Evolutionary conservation across 2,113 vertebrate genomes (phyloP), one percentile per base, ranked within the genome.

Genomic region (Erythrocercus mccallii): DNA sequence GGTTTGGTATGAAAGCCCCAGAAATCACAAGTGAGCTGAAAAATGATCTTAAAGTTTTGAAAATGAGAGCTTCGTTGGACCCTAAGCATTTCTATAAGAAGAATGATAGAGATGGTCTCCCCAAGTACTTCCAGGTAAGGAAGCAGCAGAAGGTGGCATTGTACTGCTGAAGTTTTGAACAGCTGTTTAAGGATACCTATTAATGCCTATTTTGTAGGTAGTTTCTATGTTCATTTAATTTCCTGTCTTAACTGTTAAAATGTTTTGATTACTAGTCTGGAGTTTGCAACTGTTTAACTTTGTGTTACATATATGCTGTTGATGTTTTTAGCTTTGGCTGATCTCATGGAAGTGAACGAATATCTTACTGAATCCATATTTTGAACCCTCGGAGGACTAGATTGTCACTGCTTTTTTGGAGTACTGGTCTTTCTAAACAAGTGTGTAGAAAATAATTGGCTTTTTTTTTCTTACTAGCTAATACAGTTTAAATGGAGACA

Each of bases 31-130:
- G 96, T 33, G 99, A 99, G 92, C 95, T 99, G 74, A 99, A 98
- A 95, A 99, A 98, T 57, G 99, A 99, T 90, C 98, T 99, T 35
- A 98, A 98, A 77, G 98, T 98, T 61, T 97, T 99, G 90, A 98
- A 99, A 96, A 99, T 99, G 99, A 99, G 99, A 94, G 98, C 98
- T 47, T 98, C 98, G 0, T 88, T 99, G 98, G 99, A 99, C 89
- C 98, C 99, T 15, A 99, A 99, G 95, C 98, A 98, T 48, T 99
- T 99, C 97, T 99, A 99, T 93, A 99, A 99, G 97, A 99, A 99
- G 97, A 99, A 99, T 15, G 99, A 99, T 92, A 97, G 99, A 97
- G 99, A 99, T 30, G 99, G 99, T 24, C 98, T 99, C 50, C 99
- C 99, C 64, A 99, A 99, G 84, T 99, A 99, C 83, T 99, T 99